phyloP scores from a whole-genome alignment of 2,888 invertebrate genomes.

The Andrena marginata region DNA sequence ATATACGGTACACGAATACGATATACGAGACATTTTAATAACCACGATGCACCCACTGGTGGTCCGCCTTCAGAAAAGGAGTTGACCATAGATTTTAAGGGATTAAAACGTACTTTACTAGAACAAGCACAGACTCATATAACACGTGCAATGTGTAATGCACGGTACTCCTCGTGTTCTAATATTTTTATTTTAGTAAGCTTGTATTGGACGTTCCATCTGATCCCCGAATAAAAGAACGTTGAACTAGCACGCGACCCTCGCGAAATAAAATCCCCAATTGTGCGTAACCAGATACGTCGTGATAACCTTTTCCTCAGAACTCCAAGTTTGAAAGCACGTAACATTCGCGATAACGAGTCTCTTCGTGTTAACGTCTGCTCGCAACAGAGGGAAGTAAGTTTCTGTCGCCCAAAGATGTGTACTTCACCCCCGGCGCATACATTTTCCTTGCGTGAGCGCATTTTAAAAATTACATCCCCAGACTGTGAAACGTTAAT shows the following conservation, averaged over 20 bases:
- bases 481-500: constrained; percentile 8
- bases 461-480: constrained; percentile 6
- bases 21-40: constrained; percentile 42
- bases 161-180: neutral
- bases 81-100: constrained; percentile 34
- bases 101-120: constrained; percentile 42
- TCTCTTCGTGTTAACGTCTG: constrained; percentile 13
- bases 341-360: constrained; percentile 10
- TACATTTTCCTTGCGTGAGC: neutral
- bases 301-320: constrained; percentile 47
- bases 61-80: constrained; percentile 1
- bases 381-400: constrained; percentile 8
- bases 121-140: constrained; percentile 31
- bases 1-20: constrained; percentile 2
- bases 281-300: neutral
- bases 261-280: constrained; percentile 10
- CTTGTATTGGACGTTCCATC: neutral
- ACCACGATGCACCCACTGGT: constrained; percentile 6
- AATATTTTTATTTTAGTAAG: neutral
- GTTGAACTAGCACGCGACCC: neutral
- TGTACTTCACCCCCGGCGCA: constrained; percentile 18
- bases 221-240: neutral
- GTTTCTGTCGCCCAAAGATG: constrained; percentile 10
- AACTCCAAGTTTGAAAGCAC: constrained; percentile 33
- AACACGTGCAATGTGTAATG: constrained; percentile 12